A percentile compares a stretch with the other conserved stretches of the same genome.
Conservation (phyloP, 35 echinoderm and acorn worm genomes). For the Anneissia japonica region DNA sequence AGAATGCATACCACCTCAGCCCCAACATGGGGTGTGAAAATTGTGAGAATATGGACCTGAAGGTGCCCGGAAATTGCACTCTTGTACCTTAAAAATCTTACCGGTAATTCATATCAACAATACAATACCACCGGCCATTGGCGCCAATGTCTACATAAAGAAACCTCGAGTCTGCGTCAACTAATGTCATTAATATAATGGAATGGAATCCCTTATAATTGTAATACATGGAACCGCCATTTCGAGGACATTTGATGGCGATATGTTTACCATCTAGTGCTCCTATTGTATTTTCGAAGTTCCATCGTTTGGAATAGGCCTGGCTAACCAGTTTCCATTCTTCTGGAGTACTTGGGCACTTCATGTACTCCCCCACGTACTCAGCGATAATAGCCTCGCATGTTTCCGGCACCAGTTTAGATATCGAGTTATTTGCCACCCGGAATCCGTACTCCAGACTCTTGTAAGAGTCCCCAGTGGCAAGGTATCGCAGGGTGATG, state of each 20-base stretch:
- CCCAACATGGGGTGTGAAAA: no score
- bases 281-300: neutral
- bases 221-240: conserved; percentile 15
- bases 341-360: conserved; percentile 20
- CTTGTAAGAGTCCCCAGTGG: conserved; percentile 14
- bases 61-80: no score
- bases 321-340: conserved; percentile 14
- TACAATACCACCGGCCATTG: conserved; percentile 14
- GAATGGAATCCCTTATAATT: conserved; percentile 35
- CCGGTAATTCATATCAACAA: no score
- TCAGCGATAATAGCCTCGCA: neutral
- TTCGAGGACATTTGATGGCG: conserved; percentile 6
- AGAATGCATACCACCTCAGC: no score
- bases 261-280: conserved; percentile 40
- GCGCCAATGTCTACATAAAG: conserved; percentile 30
- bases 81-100: no score
- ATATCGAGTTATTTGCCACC: conserved; percentile 25
- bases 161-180: conserved; percentile 30
- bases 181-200: conserved; percentile 25
- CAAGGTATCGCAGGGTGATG: conserved; percentile 21
- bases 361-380: neutral
- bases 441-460: conserved; percentile 19
- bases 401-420: conserved; percentile 12
- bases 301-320: conserved; percentile 12
- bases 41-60: no score